Conservation (phyloP, 2,888 invertebrate species). For the Cheilosia soror region DNA sequence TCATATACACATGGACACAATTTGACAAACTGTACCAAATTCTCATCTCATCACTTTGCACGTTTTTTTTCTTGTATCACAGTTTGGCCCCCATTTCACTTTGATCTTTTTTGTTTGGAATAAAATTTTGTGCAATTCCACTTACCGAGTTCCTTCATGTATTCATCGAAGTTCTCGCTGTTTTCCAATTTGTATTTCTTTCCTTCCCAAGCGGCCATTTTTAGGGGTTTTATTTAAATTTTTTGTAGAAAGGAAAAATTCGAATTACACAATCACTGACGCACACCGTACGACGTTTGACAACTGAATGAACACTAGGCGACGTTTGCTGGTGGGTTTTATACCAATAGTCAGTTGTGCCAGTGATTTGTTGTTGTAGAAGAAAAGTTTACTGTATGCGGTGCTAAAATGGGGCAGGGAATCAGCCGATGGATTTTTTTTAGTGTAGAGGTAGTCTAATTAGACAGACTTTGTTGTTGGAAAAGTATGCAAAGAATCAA, state of each 20-base stretch:
- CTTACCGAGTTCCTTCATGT: conserved; percentile 94
- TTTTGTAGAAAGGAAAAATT: conserved; percentile 28
- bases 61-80: not conserved
- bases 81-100: not conserved
- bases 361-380: conserved; percentile 4
- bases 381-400: conserved; percentile 14
- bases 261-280: conserved; percentile 30
- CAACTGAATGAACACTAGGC: conserved; percentile 66
- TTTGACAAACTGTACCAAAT: conserved; percentile 33
- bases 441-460: conserved; percentile 25
- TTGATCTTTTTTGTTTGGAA: not conserved
- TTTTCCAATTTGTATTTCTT: conserved; percentile 92
- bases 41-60: conserved; percentile 31
- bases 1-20: not conserved
- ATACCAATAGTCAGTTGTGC: conserved; percentile 55
- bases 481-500: conserved; percentile 43
- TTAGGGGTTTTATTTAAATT: conserved; percentile 49
- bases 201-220: conserved; percentile 85
- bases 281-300: conserved; percentile 55
- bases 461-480: conserved; percentile 13
- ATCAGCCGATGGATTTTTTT: conserved; percentile 65
- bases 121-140: conserved; percentile 68
- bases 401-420: conserved; percentile 35
- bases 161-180: conserved; percentile 94
- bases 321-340: conserved; percentile 51